Conservation (phyloP, 64 coral and sea anemone species). For the Cladopsammia gracilis region DNA sequence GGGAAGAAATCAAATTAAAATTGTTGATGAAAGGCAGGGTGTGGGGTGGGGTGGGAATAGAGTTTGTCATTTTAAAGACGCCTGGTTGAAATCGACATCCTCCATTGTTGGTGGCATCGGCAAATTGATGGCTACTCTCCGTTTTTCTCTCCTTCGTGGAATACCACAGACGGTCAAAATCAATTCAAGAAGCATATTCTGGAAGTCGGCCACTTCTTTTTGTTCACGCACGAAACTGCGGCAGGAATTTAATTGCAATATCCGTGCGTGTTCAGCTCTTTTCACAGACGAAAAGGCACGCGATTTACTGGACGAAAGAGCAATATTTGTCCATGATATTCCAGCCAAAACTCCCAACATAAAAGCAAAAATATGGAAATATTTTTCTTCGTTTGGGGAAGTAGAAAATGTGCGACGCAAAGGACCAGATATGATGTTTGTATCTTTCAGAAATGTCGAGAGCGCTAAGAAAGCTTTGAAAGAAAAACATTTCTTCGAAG, state of each 20-base stretch:
- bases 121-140: background rate
- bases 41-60: too few relatives aligned
- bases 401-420: background rate
- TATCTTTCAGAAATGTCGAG: constrained; percentile 1
- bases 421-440: background rate
- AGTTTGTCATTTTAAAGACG: background rate
- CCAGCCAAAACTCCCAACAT: background rate
- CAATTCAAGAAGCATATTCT: background rate
- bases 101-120: background rate
- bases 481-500: constrained; percentile 20
- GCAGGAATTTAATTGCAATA: background rate
- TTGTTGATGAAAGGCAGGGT: too few relatives aligned
- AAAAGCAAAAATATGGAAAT: background rate
- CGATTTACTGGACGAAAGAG: constrained; percentile 1
- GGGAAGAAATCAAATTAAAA: too few relatives aligned
- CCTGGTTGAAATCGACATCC: background rate
- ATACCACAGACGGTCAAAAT: background rate
- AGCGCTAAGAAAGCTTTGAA: background rate
- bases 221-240: background rate
- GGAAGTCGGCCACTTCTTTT: background rate
- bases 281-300: background rate
- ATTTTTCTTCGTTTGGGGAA: constrained; percentile 28
- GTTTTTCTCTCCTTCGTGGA: background rate
- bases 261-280: background rate
- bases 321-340: background rate